These are phyloP conservation scores for Phrynosoma platyrhinos DNA, from an alignment of 2,113 vertebrate species.

Conservation along the genomic window DNA sequence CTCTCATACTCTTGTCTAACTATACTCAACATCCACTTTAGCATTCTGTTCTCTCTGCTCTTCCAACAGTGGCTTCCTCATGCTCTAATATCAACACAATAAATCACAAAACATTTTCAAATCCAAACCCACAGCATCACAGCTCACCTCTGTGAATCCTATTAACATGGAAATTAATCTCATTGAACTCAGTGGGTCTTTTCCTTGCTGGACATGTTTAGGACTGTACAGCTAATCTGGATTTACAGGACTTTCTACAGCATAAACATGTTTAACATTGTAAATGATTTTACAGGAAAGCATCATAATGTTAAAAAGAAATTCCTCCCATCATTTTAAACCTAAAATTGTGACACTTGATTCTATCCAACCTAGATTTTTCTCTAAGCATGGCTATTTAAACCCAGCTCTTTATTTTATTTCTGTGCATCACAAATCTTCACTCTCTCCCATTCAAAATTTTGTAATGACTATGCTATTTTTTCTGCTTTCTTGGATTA, in stretches of 20 bases:
- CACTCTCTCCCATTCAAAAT: not conserved
- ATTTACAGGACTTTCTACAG: not conserved
- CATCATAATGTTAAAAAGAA: not conserved
- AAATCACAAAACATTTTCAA: no score
- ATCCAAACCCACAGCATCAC: not conserved
- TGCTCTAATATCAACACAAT: no score
- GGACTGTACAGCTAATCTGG: not conserved
- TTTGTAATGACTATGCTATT: constrained; percentile 24
- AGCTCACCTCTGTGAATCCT: not conserved
- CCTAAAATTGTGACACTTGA: not conserved
- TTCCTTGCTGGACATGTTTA: not conserved
- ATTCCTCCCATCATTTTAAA: not conserved
- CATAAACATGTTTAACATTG: not conserved
- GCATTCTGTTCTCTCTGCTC: no score
- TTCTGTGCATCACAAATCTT: not conserved
- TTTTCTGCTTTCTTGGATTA: not conserved
- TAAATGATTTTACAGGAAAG: not conserved
- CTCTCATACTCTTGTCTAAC: no score
- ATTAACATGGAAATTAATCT: not conserved
- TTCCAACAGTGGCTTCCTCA: no score
- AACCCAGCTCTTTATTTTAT: not conserved
- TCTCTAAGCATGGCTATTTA: not conserved
- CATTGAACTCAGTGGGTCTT: not conserved
- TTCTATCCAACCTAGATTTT: not conserved
- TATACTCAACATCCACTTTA: no score